Evolutionary conservation across 2,888 invertebrate species (phyloP).

Genomic region (Hirudinaria manillensis): DNA sequence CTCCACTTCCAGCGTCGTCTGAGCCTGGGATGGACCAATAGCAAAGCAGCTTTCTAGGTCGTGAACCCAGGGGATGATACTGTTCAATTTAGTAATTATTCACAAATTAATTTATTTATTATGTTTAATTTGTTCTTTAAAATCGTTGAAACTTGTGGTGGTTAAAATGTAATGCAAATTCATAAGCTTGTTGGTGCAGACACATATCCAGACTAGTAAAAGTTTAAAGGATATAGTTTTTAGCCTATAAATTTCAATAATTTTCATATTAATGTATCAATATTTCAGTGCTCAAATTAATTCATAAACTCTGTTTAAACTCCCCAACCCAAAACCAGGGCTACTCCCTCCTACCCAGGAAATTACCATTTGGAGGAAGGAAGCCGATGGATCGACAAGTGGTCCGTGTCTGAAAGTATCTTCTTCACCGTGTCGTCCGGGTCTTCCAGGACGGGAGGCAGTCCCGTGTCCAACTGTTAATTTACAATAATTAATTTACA

Average conservation of each 20-base stretch:
- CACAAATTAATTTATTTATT: neutral
- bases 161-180: too few species aligned
- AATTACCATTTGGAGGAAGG: conserved; percentile 20
- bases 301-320: too few species aligned
- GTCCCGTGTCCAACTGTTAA: conserved; percentile 12
- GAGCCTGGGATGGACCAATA: conserved; percentile 44
- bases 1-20: conserved; percentile 59
- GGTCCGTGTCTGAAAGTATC: conserved; percentile 10
- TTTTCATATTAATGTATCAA: conserved; percentile 1
- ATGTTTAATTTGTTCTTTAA: neutral
- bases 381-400: conserved; percentile 9
- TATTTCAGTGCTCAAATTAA: neutral
- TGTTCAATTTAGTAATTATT: neutral
- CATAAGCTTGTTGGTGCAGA: too few species aligned
- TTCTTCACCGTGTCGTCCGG: neutral
- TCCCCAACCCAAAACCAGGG: too few species aligned
- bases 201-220: too few species aligned
- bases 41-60: conserved; percentile 44
- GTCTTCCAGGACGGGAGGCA: conserved; percentile 17
- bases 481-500: too few species aligned
- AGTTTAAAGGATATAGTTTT: too few species aligned
- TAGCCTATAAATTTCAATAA: neutral
- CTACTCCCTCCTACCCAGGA: too few species aligned
- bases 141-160: too few species aligned
- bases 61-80: conserved; percentile 44